Base-by-base conservation (phyloP, 2,113 vertebrate species). In the Heterotis niloticus region DNA sequence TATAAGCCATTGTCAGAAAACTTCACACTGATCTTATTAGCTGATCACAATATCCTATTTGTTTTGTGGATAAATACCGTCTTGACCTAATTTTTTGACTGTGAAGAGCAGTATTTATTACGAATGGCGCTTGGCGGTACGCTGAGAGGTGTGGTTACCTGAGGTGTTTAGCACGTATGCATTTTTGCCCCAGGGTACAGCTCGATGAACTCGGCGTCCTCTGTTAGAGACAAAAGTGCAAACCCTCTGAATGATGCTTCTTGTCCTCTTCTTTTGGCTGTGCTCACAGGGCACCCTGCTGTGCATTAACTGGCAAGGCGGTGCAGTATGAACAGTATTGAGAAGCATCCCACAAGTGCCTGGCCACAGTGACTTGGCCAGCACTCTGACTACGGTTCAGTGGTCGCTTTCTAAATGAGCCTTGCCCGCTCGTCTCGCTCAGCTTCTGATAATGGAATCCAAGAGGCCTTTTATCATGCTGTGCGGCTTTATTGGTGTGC, bases 151-250 rank as follows among this genome's bases (percentile, higher is more conserved):
- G 12, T 24, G n/a, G 66, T 69, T 51, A 62, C 17, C 56, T 18
- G 62, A 54, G 75, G n/a, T 77, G 64, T 56, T 16, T 34, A 10
- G 64, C 1, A 5, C 10, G 34, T 54, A 68, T 29, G 64, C 64
- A 29, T 68, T 67, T 66, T 65, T n/a, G 64, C 17, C 28, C 26
- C 10, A 12, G 14, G 23, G 54, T 56, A n/a, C 76, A 67, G 64
- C 66, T n/a, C 26, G 75, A 64, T 77, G n/a, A 77, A 69, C 12
- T 52, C 64, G 29, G 29, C 24, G 74, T 66, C 62, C 76, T 77
- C 23, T 26, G 64, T 65, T 67, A 77, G 67, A 77, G 67, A 77
- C 67, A 66, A 23, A 65, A 56, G 17, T 9, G 14, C 20, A 51
- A 5, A n/a, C 44, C 23, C 34, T 26, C 18, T 57, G 64, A 77